These are phyloP conservation scores for Drosophila equinoxialis DNA, from an alignment of 1,140 invertebrate genomes.

Conservation along the genomic window DNA sequence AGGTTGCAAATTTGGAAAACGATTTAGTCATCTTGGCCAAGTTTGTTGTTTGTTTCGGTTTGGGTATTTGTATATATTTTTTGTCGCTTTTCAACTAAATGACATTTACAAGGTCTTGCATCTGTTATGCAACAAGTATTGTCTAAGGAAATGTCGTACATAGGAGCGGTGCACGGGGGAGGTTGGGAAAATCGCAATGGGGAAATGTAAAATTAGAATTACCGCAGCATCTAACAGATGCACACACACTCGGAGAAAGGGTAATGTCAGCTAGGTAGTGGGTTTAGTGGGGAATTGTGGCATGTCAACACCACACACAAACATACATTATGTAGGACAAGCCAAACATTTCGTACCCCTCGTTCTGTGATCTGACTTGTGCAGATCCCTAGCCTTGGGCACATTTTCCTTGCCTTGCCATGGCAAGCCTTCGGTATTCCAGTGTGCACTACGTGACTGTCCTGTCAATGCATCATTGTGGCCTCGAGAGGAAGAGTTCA, in stretches of 20 bases:
- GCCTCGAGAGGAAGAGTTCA: not conserved
- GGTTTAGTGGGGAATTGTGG: not conserved
- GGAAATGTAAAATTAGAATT: constrained; percentile 63
- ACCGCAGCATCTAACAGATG: constrained; percentile 34
- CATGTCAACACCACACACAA: constrained; percentile 54
- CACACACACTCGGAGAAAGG: not conserved
- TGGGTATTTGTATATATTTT: not conserved
- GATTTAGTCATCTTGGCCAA: constrained; percentile 1
- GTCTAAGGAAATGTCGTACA: constrained; percentile 40
- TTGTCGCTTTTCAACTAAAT: not conserved
- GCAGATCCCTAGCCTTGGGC: constrained; percentile 44
- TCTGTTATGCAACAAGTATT: constrained; percentile 74
- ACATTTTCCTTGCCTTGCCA: constrained; percentile 55
- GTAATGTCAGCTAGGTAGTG: not conserved
- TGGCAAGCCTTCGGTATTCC: constrained; percentile 10
- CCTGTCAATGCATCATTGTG: constrained; percentile 48
- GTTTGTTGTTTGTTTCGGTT: not conserved
- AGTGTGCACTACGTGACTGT: constrained; percentile 61
- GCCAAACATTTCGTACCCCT: constrained; percentile 21
- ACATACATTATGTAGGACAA: constrained; percentile 40
- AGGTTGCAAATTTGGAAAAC: constrained; percentile 3
- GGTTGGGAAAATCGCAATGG: not conserved
- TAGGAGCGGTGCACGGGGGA: not conserved
- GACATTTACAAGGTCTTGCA: constrained; percentile 16
- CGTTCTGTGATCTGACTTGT: not conserved